phyloP scores from a whole-genome alignment of 2,797 vertebrate species.

The Eulemur rubriventer region DNA sequence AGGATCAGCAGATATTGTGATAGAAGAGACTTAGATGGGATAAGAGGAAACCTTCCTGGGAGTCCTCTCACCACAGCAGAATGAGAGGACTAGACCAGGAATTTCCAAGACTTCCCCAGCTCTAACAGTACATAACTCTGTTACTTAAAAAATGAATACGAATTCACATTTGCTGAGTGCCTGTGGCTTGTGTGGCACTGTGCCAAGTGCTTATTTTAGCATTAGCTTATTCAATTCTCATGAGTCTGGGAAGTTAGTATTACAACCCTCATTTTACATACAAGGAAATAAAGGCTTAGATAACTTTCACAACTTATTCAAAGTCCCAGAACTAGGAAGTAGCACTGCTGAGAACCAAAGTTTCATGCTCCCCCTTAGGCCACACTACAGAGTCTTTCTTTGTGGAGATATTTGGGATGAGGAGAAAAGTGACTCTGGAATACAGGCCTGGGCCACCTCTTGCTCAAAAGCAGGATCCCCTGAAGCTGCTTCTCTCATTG shows the following conservation, averaged over 20 bases:
- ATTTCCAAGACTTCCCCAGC: neutral
- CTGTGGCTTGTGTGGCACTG: neutral
- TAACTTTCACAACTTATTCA: neutral
- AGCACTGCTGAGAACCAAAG: neutral
- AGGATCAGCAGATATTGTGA: neutral
- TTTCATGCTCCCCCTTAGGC: neutral
- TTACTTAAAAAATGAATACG: conserved; percentile 12
- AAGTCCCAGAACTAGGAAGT: neutral
- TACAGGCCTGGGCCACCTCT: neutral
- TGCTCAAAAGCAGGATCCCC: neutral
- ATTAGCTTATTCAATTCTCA: conserved; percentile 10
- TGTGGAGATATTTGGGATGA: neutral
- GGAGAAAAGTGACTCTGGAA: neutral
- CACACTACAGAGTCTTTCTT: neutral
- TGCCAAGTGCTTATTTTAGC: conserved; percentile 28
- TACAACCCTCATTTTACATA: neutral
- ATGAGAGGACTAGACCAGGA: neutral
- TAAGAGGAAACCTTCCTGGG: neutral
- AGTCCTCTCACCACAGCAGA: neutral
- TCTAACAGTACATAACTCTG: neutral
- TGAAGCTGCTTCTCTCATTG: neutral
- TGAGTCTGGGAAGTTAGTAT: neutral
- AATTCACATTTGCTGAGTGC: neutral
- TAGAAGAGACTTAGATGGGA: neutral
- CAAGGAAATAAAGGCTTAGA: neutral